Evolutionary conservation across 2,888 invertebrate genomes (phyloP).

Genomic region (Dolomedes plantarius): DNA sequence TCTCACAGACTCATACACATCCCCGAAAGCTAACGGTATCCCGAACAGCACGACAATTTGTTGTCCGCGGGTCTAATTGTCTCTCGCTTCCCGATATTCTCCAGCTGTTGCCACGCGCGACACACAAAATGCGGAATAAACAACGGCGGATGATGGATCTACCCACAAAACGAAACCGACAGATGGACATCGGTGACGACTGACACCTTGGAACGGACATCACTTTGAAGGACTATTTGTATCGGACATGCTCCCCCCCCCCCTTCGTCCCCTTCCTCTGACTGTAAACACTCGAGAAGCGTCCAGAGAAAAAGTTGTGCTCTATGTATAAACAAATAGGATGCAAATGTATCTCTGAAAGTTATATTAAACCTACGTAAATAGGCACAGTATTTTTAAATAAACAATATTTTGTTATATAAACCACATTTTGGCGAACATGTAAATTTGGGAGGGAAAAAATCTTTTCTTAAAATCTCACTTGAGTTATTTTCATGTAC

Average conservation of each 20-base stretch:
- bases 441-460: too few relatives aligned
- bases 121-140: slow-evolving; percentile 54
- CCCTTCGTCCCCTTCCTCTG: not conserved
- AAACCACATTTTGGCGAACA: too few relatives aligned
- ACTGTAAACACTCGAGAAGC: too few relatives aligned
- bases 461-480: too few relatives aligned
- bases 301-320: too few relatives aligned
- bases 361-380: too few relatives aligned
- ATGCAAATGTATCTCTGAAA: too few relatives aligned
- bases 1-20: too few relatives aligned
- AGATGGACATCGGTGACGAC: slow-evolving; percentile 49
- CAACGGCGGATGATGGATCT: slow-evolving; percentile 60
- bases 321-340: too few relatives aligned
- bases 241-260: not conserved
- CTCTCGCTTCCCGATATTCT: slow-evolving; percentile 32
- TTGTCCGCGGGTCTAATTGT: slow-evolving; percentile 64
- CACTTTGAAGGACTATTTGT: not conserved
- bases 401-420: too few relatives aligned
- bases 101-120: slow-evolving; percentile 46
- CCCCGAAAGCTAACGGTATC: slow-evolving; percentile 12
- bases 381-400: too few relatives aligned
- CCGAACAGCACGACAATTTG: slow-evolving; percentile 56
- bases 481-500: too few relatives aligned
- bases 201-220: not conserved
- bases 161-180: slow-evolving; percentile 49